phyloP scores from a whole-genome alignment of 2,797 vertebrate species.

The Thripadectes ignobilis region DNA sequence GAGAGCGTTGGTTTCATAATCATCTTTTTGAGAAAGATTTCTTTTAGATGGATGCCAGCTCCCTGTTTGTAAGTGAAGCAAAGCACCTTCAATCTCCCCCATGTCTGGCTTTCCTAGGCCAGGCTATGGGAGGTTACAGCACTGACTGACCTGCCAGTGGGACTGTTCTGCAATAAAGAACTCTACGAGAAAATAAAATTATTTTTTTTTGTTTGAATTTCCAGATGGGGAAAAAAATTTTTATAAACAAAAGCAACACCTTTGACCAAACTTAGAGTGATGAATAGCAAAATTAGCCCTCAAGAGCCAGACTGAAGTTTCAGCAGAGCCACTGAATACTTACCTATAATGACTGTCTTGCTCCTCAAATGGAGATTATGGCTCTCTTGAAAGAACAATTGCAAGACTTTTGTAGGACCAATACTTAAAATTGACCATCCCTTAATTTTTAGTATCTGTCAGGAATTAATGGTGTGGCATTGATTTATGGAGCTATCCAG shows the following conservation, averaged over 20 bases:
- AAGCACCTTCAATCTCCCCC: background rate
- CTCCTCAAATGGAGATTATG: background rate
- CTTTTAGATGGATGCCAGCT: background rate
- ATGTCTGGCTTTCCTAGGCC: background rate
- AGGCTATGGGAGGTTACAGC: background rate
- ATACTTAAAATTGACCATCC: conserved; percentile 28
- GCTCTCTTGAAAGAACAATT: background rate
- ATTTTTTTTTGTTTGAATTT: background rate
- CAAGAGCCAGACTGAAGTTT: background rate
- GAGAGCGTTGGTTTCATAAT: background rate
- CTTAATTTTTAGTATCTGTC: conserved; percentile 32
- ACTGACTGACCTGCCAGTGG: background rate
- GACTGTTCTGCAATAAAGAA: background rate
- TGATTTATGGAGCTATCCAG: conserved; percentile 58
- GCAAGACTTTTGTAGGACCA: background rate
- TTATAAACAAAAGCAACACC: background rate
- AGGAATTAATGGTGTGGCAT: background rate
- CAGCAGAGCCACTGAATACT: background rate
- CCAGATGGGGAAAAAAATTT: too few species aligned
- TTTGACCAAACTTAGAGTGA: background rate
- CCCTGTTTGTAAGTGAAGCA: background rate
- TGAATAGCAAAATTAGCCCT: background rate
- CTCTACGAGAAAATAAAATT: background rate
- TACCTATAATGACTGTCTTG: background rate
- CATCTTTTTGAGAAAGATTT: background rate